Base-by-base conservation (phyloP, 2,888 invertebrate species). In the Tenthredo mesomela region DNA sequence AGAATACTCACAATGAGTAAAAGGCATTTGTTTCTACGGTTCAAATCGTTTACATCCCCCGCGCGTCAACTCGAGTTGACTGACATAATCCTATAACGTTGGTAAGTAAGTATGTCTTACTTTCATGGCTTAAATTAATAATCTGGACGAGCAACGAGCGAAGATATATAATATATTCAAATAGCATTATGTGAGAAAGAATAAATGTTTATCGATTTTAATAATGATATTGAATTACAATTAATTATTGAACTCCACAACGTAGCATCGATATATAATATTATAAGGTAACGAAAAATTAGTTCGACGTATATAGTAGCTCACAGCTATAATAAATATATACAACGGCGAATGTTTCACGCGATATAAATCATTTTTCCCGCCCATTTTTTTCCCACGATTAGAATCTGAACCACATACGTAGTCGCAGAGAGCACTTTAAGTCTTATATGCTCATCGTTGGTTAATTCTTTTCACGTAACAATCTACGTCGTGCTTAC, bases 351-450 rank as follows among this genome's bases (percentile, higher is more conserved):
- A 78, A 58, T 80, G 21, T 40, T 80, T 80, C 61, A 40, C 58
- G 80, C 80, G 80, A 58, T 80, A 58, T 67, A 82, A 82, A 82
- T 70, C 82, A 82, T 82, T 82, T 82, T 82, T 82, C 82, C 82
- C 67, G 67, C 21, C 82, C 82, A 82, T 82, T 82, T 67, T 43
- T 65, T 47, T 82, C 82, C 82, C 82, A 82, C 82, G 82, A 82
- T 82, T 70, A 70, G 4, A 70, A 82, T 82, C 82, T 82, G 82
- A 65, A 82, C 47, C 67, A 82, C 58, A 80, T 82, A 43, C 33
- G 6, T 29, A 21, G 12, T 33, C 18, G 50, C 25, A 37, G 33
- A n/a, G 15, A 21, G 40, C 10, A 21, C 12, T 73, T 37, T 4
- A 21, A 21, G 71, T 73, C 50, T 29, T 77, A 77, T 77, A 77